phyloP scores from a whole-genome alignment of 2,797 vertebrate genomes.

The Labeo calbasu region DNA sequence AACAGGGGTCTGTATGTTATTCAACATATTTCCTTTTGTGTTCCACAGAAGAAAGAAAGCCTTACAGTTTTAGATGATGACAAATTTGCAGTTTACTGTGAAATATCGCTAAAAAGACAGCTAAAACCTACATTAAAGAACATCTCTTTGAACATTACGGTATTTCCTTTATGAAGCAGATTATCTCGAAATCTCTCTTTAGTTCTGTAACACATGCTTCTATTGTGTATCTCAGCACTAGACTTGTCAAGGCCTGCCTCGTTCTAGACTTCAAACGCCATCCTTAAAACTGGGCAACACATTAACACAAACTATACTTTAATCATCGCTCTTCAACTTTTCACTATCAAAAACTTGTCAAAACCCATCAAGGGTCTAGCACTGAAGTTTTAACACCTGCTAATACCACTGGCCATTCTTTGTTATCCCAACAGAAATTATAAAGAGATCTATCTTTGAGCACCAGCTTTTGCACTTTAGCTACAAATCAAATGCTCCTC shows the following conservation, averaged over 20 bases:
- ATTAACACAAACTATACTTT: conserved; percentile 32
- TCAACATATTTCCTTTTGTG: neutral
- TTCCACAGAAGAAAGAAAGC: neutral
- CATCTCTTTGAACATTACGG: conserved; percentile 9
- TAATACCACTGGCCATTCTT: conserved; percentile 29
- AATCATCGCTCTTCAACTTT: conserved; percentile 30
- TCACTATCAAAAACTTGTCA: conserved; percentile 7
- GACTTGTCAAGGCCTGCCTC: conserved; percentile 46
- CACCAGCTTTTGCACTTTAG: neutral
- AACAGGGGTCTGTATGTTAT: neutral
- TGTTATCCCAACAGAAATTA: conserved; percentile 37
- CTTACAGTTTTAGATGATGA: neutral
- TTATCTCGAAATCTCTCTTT: conserved; percentile 32
- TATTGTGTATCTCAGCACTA: conserved; percentile 10
- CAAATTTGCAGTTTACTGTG: neutral
- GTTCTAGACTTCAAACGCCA: conserved; percentile 34
- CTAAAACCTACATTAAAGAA: neutral
- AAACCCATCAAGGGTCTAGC: conserved; percentile 32
- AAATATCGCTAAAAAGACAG: conserved; percentile 6
- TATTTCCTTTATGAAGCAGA: neutral
- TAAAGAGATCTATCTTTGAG: neutral
- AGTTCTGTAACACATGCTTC: conserved; percentile 33
- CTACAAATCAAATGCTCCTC: neutral
- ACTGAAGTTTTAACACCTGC: conserved; percentile 44
- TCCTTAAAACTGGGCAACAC: conserved; percentile 42